phyloP scores from a whole-genome alignment of 2,113 vertebrate genomes.

The Salminus brasiliensis region DNA sequence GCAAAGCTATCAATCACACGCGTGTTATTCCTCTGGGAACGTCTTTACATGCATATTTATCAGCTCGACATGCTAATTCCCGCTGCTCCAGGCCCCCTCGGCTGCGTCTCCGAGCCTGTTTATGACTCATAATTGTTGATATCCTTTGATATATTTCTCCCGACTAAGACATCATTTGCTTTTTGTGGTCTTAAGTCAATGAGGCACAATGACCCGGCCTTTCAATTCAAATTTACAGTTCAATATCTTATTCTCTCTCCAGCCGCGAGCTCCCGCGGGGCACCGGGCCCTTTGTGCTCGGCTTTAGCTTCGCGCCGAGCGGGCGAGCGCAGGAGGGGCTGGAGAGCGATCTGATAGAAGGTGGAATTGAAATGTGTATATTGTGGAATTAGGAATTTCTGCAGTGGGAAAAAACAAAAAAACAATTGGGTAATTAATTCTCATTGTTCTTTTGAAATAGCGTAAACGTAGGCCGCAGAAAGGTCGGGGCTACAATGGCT shows the following conservation, averaged over 20 bases:
- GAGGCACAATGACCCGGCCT: conserved; percentile 93
- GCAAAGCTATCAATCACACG: conserved; percentile 99
- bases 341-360: not conserved
- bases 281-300: conserved; percentile 17
- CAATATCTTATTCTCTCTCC: conserved; percentile 77
- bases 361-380: not conserved
- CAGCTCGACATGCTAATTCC: conserved; percentile 99
- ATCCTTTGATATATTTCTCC: conserved; percentile 99
- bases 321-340: not conserved
- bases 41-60: conserved; percentile 99
- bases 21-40: conserved; percentile 98
- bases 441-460: not conserved
- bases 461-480: too few species aligned
- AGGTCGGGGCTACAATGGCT: too few species aligned
- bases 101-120: conserved; percentile 98
- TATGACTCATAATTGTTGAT: conserved; percentile 99
- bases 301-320: not conserved
- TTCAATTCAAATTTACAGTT: conserved; percentile 89
- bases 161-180: conserved; percentile 99
- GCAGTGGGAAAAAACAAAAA: not conserved
- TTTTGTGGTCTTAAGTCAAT: conserved; percentile 97
- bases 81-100: conserved; percentile 95
- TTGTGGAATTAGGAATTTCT: not conserved
- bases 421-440: conserved; percentile 11
- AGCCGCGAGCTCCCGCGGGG: conserved; percentile 45